Evolutionary conservation across 2,113 vertebrate genomes (phyloP).

Genomic region (Oncorhynchus keta): DNA sequence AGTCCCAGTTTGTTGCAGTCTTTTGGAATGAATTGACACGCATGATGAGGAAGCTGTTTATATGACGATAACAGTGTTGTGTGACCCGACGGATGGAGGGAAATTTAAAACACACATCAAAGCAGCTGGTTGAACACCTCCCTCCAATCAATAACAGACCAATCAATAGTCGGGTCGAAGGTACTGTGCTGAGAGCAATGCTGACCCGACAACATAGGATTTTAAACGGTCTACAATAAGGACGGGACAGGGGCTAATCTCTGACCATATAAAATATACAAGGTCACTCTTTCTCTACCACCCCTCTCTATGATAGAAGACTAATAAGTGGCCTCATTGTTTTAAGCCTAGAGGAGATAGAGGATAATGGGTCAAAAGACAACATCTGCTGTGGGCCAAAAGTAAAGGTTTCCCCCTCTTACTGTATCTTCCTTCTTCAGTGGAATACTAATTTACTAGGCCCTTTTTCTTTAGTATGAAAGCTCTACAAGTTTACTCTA

Average conservation of each 20-base stretch:
- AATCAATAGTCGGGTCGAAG: not conserved
- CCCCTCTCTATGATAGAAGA: not conserved
- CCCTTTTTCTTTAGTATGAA: not conserved
- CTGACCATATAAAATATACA: not conserved
- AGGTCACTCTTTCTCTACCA: not conserved
- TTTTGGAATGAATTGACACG: too few species aligned
- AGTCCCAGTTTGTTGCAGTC: too few species aligned
- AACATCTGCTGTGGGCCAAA: not conserved
- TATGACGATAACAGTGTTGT: not conserved
- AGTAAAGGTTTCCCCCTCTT: not conserved
- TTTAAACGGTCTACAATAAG: not conserved
- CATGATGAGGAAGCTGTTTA: not conserved
- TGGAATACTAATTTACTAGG: not conserved
- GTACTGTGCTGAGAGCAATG: not conserved
- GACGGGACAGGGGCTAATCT: not conserved
- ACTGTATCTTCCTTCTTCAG: not conserved
- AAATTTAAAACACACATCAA: not conserved
- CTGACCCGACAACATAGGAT: not conserved
- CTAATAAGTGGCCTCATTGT: too few species aligned
- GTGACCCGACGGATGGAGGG: not conserved
- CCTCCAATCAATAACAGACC: not conserved
- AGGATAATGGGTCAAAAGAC: not conserved
- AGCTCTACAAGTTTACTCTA: not conserved
- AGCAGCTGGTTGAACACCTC: not conserved
- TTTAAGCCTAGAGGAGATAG: not conserved